phyloP scores from a whole-genome alignment of 2,888 invertebrate species.

The Lepetodrilus schrolli region DNA sequence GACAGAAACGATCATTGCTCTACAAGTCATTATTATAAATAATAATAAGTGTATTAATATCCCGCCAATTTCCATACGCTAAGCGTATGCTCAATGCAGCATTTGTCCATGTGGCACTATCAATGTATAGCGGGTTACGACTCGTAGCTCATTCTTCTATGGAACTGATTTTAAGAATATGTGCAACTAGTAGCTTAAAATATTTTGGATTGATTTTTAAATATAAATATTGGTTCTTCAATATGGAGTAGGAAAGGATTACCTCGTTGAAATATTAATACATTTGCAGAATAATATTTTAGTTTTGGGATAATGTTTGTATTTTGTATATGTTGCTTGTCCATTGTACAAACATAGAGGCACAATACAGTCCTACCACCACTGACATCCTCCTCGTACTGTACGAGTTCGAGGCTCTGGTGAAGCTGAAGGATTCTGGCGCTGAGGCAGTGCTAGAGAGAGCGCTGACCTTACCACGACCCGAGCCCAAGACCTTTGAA shows the following conservation, averaged over 20 bases:
- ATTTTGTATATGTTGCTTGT: not conserved
- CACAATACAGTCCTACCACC: conserved; percentile 42
- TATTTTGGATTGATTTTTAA: too few species aligned
- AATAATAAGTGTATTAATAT: not conserved
- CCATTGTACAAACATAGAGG: not conserved
- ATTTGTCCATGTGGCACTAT: not conserved
- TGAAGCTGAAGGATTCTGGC: conserved; percentile 59
- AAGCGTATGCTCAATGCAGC: too few species aligned
- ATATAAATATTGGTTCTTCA: too few species aligned
- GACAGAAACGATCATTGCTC: not conserved
- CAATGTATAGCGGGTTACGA: too few species aligned
- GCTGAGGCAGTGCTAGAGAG: conserved; percentile 66
- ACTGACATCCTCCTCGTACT: conserved; percentile 63
- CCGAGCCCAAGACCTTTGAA: conserved; percentile 71
- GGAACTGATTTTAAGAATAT: too few species aligned
- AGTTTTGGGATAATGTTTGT: too few species aligned
- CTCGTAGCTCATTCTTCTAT: too few species aligned
- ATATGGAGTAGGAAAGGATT: too few species aligned
- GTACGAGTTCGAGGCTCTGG: conserved; percentile 72
- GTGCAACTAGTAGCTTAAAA: too few species aligned
- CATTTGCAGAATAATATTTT: too few species aligned
- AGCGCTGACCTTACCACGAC: conserved; percentile 63
- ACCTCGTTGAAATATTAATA: too few species aligned
- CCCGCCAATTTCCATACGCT: too few species aligned
- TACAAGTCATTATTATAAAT: not conserved